phyloP scores from a whole-genome alignment of 2,797 vertebrate genomes.

The Gymnothorax reevesii region DNA sequence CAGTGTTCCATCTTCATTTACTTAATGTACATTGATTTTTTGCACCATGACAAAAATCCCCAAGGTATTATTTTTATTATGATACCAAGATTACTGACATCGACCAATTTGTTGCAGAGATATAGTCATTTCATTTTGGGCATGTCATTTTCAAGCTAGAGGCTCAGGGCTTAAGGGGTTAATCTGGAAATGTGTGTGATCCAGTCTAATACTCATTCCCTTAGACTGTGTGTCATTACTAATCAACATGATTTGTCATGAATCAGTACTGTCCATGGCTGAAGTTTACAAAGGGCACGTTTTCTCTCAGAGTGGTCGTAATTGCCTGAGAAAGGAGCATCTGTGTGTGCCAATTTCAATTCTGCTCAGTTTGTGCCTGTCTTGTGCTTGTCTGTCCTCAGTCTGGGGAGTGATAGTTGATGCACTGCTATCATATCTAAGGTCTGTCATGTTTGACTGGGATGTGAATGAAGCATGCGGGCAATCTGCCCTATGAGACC shows the following conservation, averaged over 20 bases:
- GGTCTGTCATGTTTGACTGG: constrained; percentile 17
- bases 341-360: not conserved
- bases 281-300: not conserved
- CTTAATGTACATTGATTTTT: no score
- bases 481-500: not conserved
- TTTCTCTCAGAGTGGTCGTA: not conserved
- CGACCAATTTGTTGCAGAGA: no score
- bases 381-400: not conserved
- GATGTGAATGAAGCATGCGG: constrained; percentile 21
- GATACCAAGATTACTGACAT: no score
- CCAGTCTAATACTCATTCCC: not conserved
- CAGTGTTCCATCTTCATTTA: no score
- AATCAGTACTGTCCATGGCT: not conserved
- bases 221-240: not conserved
- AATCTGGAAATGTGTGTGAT: not conserved
- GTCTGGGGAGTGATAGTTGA: not conserved
- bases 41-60: no score
- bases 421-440: constrained; percentile 10
- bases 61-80: no score
- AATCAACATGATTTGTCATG: not conserved
- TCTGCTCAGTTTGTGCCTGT: not conserved
- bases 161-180: no score
- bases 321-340: not conserved
- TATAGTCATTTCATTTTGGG: no score
- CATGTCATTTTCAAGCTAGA: no score